Evolutionary conservation across 2,888 invertebrate species (phyloP).

Genomic region (Pristionchus arcanus): DNA sequence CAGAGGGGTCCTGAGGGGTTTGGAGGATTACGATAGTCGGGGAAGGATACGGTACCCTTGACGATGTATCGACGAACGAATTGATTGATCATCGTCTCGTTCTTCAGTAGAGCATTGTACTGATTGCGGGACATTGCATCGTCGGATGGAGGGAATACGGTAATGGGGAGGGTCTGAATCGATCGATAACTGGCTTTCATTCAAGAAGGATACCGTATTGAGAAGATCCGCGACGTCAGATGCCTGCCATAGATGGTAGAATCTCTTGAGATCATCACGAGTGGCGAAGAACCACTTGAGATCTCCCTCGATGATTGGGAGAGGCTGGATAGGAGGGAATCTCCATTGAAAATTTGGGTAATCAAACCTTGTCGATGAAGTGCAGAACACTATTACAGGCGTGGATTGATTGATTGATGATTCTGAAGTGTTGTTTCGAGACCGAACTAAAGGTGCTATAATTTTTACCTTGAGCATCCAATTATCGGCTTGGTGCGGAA

Average conservation of each 20-base stretch:
- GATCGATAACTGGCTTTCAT: not conserved
- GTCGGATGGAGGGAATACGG: slow-evolving; percentile 55
- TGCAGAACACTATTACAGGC: slow-evolving; percentile 52
- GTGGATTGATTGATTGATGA: slow-evolving; percentile 51
- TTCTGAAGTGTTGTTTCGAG: not conserved
- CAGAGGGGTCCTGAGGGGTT: slow-evolving; percentile 54
- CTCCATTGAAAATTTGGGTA: not conserved
- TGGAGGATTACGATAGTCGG: not conserved
- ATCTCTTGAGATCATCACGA: slow-evolving; percentile 48
- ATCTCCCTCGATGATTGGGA: slow-evolving; percentile 42
- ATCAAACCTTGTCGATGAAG: slow-evolving; percentile 53
- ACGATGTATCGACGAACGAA: slow-evolving; percentile 56
- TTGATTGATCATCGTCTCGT: slow-evolving; percentile 47
- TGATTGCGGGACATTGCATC: slow-evolving; percentile 56
- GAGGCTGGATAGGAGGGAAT: slow-evolving; percentile 47
- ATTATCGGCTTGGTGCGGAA: not conserved
- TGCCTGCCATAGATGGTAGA: slow-evolving; percentile 46
- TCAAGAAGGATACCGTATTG: not conserved
- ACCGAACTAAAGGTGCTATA: not conserved
- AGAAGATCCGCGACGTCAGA: slow-evolving; percentile 40
- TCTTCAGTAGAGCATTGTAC: slow-evolving; percentile 43
- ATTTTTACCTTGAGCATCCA: not conserved
- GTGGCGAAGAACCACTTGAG: slow-evolving; percentile 22
- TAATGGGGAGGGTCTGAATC: slow-evolving; percentile 54
- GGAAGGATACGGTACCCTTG: slow-evolving; percentile 13